Evolutionary conservation across 2,888 invertebrate genomes (phyloP), one percentile per base, ranked within the genome.

Genomic region (Mellilla xanthometata): DNA sequence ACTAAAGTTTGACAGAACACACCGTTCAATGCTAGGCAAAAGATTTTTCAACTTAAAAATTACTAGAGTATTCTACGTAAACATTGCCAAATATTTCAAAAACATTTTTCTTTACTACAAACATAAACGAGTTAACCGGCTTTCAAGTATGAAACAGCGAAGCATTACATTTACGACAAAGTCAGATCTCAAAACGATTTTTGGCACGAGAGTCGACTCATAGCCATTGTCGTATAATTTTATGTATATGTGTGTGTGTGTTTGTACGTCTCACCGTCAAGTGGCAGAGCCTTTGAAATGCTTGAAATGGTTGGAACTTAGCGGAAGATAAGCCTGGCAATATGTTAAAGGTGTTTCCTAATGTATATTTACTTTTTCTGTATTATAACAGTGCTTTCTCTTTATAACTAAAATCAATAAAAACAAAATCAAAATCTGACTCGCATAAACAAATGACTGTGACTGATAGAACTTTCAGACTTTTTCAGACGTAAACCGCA

Each of bases 191-290:
- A 36, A 39, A 53, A 51, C 48, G 51, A 51, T 54, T 52, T 54
- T 55, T 57, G 55, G 53, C 49, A 47, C 41, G 41, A 41, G 29
- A 38, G 39, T 23, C 47, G 36, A 52, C 52, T 55, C 49, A 52
- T 49, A 46, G 23, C 23, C 33, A 33, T 47, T 45, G 34, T 40
- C 49, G 45, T 51, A 54, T 52, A 51, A 57, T 54, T 54, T 55
- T 49, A 54, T 44, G 33, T 49, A 27, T 39, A 24, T 45, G 27
- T 44, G 46, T 46, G 31, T 36, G 29, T 46, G 28, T 44, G 46
- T 46, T 48, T 42, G 48, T 48, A 46, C 41, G 42, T 42, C 30
- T 43, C 34, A 13, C 41, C 41, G 42, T 48, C 30, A 48, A 39
- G 48, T 33, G 39, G 29, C 8, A n/a, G 24, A 24, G 32, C 38